Evolutionary conservation across 2,888 invertebrate genomes (phyloP).

Genomic region (Chromoteleia sp.): DNA sequence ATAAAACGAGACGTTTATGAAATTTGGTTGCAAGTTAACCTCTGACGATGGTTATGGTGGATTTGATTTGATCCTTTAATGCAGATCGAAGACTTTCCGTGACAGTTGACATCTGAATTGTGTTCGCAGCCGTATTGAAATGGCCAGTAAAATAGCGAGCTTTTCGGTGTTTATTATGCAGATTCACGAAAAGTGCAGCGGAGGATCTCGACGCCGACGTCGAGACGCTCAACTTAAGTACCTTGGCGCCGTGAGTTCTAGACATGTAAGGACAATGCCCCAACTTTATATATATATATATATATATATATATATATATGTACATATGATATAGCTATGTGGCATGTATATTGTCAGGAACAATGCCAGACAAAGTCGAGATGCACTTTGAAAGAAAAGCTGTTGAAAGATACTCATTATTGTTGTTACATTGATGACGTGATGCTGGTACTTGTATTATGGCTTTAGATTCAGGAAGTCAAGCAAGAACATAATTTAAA

Average conservation of each 20-base stretch:
- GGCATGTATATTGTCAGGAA: slow-evolving; percentile 24
- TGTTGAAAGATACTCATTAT: slow-evolving; percentile 50
- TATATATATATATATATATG: background rate
- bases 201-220: slow-evolving; percentile 40
- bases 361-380: slow-evolving; percentile 35
- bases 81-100: no score
- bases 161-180: slow-evolving; percentile 26
- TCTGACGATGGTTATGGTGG: no score
- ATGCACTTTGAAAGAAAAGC: slow-evolving; percentile 21
- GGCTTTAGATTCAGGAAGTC: slow-evolving; percentile 50
- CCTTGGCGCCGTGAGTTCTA: slow-evolving; percentile 51
- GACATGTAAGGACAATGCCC: slow-evolving; percentile 47
- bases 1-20: no score
- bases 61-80: no score
- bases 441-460: slow-evolving; percentile 38
- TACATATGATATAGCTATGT: slow-evolving; percentile 4
- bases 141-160: slow-evolving; percentile 18
- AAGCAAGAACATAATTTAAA: slow-evolving; percentile 48
- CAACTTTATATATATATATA: slow-evolving; percentile 25
- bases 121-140: slow-evolving; percentile 10
- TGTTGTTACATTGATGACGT: slow-evolving; percentile 46
- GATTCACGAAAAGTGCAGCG: slow-evolving; percentile 39
- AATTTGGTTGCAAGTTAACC: no score
- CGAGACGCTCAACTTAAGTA: slow-evolving; percentile 42
- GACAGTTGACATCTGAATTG: slow-evolving; percentile 11